These are phyloP conservation scores for Aphaenogaster rudis DNA, from an alignment of 1,140 invertebrate genomes.

Conservation along the genomic window DNA sequence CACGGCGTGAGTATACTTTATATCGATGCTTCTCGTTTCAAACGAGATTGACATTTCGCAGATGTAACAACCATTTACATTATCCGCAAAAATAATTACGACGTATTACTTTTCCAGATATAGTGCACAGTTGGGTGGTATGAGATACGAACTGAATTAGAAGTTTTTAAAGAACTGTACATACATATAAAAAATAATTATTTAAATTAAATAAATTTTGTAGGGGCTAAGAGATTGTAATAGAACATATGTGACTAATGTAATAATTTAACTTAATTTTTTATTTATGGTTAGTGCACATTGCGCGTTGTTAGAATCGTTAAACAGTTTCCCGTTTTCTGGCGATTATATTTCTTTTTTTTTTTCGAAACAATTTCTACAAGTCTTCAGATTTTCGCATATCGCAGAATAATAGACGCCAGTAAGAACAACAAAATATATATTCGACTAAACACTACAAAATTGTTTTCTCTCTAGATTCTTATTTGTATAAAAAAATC, in stretches of 20 bases:
- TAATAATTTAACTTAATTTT: slow-evolving; percentile 74
- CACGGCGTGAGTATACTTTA: slow-evolving; percentile 84
- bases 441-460: slow-evolving; percentile 30
- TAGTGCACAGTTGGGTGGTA: slow-evolving; percentile 86
- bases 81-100: slow-evolving; percentile 22
- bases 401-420: neutral
- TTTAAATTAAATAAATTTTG: slow-evolving; percentile 76
- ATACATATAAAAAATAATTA: slow-evolving; percentile 67
- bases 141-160: slow-evolving; percentile 78
- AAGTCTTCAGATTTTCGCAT: neutral
- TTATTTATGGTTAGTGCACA: slow-evolving; percentile 66
- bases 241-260: slow-evolving; percentile 65
- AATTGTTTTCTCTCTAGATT: slow-evolving; percentile 21
- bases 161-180: slow-evolving; percentile 71
- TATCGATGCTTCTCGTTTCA: neutral
- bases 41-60: neutral
- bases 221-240: slow-evolving; percentile 64
- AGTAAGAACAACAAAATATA: slow-evolving; percentile 22
- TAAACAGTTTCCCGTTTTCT: slow-evolving; percentile 20
- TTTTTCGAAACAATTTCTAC: neutral
- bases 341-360: slow-evolving; percentile 19
- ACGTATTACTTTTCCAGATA: slow-evolving; percentile 81
- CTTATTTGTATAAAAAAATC: slow-evolving; percentile 65
- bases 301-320: slow-evolving; percentile 36
- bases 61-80: neutral